Conservation (phyloP, 2,113 vertebrate species). For the Poicephalus gulielmi region DNA sequence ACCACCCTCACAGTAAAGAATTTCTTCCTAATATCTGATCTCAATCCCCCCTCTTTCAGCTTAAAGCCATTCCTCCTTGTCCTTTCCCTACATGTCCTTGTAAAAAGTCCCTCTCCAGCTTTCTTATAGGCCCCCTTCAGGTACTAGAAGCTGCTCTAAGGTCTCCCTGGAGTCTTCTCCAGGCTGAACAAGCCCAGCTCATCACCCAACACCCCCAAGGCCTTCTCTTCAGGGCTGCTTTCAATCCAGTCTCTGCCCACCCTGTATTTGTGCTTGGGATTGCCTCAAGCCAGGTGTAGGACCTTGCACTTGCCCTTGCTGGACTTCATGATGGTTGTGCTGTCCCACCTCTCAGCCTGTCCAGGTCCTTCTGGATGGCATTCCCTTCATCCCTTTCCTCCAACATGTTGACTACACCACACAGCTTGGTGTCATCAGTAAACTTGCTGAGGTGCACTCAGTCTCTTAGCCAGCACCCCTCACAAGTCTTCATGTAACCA, state of each 20-base stretch:
- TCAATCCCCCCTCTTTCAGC: neutral
- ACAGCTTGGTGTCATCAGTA: neutral
- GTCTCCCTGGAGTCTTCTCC: neutral
- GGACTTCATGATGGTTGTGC: neutral
- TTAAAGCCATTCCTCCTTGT: neutral
- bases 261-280: neutral
- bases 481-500: neutral
- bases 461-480: neutral
- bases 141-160: neutral
- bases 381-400: neutral
- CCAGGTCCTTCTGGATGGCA: neutral
- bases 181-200: neutral
- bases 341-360: neutral
- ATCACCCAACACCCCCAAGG: neutral
- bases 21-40: neutral
- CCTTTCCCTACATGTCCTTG: neutral
- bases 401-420: neutral
- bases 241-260: neutral
- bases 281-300: neutral
- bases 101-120: neutral
- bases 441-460: neutral
- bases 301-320: neutral
- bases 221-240: neutral
- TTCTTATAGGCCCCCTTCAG: neutral
- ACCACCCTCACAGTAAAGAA: neutral